Percentiles rank a stretch among this genome's conserved stretches.
These are phyloP conservation scores for Gonocerus acuteangulatus DNA, from an alignment of 2,888 invertebrate species.

Conservation along the genomic window DNA sequence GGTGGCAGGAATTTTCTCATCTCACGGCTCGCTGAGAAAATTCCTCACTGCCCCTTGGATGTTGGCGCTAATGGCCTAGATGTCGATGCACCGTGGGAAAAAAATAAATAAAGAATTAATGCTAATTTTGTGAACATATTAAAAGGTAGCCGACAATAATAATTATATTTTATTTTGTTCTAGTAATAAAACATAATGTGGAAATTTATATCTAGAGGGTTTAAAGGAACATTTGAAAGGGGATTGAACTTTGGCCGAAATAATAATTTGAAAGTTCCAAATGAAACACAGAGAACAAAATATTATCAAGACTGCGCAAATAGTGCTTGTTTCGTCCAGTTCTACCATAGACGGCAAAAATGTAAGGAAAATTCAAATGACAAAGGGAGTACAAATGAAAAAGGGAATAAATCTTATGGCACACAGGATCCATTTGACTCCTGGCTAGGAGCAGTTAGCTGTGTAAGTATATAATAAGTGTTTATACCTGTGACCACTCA, in stretches of 20 bases:
- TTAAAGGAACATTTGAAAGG: constrained; percentile 31
- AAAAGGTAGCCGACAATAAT: too few relatives aligned
- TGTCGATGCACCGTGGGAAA: too few relatives aligned
- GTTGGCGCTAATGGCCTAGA: too few relatives aligned
- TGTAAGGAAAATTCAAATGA: neutral
- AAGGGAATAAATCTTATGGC: neutral
- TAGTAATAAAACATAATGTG: constrained; percentile 25
- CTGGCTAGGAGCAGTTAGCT: constrained; percentile 30
- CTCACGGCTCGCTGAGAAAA: too few relatives aligned
- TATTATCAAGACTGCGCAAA: neutral
- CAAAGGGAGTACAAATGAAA: constrained; percentile 1
- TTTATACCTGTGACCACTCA: neutral
- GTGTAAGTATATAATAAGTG: constrained; percentile 27
- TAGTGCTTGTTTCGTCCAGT: neutral
- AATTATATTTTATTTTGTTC: neutral
- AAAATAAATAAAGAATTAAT: too few relatives aligned
- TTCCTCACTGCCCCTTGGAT: too few relatives aligned
- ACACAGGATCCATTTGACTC: constrained; percentile 11
- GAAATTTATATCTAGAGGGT: constrained; percentile 31
- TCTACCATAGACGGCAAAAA: neutral
- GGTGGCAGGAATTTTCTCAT: too few relatives aligned
- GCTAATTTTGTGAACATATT: too few relatives aligned
- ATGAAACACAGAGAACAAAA: constrained; percentile 21
- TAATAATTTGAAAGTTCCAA: constrained; percentile 20
- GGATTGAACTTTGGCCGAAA: constrained; percentile 15